Percentiles rank a stretch among this genome's conserved stretches.
These are phyloP conservation scores for Bombus pyrosoma DNA, from an alignment of 1,140 invertebrate species.

Conservation along the genomic window DNA sequence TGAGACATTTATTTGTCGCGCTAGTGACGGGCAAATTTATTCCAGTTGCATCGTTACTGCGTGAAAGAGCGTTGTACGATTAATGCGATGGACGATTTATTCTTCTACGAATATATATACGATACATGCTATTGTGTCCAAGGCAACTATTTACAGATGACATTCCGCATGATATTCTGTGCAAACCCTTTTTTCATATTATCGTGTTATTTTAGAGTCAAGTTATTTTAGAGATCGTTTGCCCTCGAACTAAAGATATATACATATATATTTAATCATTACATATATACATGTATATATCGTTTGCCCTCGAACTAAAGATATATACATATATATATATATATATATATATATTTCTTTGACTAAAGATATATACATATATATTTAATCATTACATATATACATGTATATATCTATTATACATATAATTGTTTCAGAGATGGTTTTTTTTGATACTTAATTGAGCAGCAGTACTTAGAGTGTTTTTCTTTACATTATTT, in stretches of 20 bases:
- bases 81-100: neutral
- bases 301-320: too few species aligned
- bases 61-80: neutral
- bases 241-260: neutral
- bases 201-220: neutral
- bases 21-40: neutral
- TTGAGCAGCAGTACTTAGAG: conserved; percentile 58
- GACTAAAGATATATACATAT: neutral
- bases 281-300: too few species aligned
- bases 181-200: neutral
- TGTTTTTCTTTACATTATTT: conserved; percentile 30
- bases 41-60: neutral
- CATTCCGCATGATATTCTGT: conserved; percentile 54
- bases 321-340: too few species aligned
- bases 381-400: too few species aligned
- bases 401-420: too few species aligned
- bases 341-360: too few species aligned
- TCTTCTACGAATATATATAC: conserved; percentile 15
- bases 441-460: conserved; percentile 47
- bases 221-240: conserved; percentile 16
- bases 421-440: neutral
- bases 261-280: neutral
- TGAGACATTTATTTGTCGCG: conserved; percentile 3
- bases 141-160: conserved; percentile 30
- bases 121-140: conserved; percentile 14